Evolutionary conservation across 1,140 invertebrate genomes (phyloP).

Genomic region (Drosophila orena): DNA sequence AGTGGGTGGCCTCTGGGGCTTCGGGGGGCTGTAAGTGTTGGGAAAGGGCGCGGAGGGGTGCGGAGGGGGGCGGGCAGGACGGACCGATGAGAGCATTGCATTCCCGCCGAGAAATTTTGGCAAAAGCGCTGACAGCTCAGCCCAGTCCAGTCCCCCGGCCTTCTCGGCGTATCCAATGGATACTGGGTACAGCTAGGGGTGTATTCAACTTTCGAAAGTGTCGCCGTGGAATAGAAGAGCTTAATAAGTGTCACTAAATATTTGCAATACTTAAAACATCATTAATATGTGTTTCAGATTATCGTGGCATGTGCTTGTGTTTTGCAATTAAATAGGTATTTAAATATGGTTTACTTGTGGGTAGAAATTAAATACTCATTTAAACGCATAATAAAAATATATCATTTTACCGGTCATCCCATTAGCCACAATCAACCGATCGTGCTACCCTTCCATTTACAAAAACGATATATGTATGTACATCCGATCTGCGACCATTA

Average conservation of each 20-base stretch:
- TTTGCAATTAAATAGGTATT: too few relatives aligned
- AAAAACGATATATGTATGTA: constrained; percentile 14
- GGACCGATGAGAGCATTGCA: constrained; percentile 48
- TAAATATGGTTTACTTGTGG: too few relatives aligned
- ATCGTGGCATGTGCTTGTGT: neutral
- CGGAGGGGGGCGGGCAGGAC: constrained; percentile 2
- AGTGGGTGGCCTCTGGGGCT: neutral
- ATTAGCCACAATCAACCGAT: neutral
- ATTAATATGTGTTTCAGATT: too few relatives aligned
- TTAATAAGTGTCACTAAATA: too few relatives aligned
- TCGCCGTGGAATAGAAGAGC: too few relatives aligned
- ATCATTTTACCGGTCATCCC: too few relatives aligned
- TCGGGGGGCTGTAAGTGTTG: constrained; percentile 13
- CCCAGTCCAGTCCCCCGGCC: constrained; percentile 47
- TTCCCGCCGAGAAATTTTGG: constrained; percentile 31
- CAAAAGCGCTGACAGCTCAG: constrained; percentile 47
- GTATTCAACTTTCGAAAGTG: constrained; percentile 3
- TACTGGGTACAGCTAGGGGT: neutral
- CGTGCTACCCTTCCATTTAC: constrained; percentile 23
- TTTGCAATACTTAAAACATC: too few relatives aligned
- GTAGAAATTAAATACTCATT: too few relatives aligned
- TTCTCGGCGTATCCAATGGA: constrained; percentile 50
- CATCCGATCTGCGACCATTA: constrained; percentile 55
- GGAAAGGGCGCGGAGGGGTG: neutral
- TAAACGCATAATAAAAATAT: too few relatives aligned